phyloP scores from a whole-genome alignment of 2,113 vertebrate genomes.

The Callocephalon fimbriatum region DNA sequence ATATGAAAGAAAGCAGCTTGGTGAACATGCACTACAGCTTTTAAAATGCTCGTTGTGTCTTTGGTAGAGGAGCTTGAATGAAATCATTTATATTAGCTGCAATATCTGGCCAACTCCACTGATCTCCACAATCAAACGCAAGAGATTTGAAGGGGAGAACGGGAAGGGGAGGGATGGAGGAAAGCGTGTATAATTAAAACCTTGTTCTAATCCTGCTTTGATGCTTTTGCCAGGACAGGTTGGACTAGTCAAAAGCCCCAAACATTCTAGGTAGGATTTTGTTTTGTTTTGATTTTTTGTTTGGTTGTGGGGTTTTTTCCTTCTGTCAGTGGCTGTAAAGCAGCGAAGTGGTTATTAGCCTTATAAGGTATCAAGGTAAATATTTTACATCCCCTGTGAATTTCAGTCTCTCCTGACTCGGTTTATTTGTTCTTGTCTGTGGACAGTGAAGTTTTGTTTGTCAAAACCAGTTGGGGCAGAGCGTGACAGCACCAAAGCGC shows the following conservation, averaged over 20 bases:
- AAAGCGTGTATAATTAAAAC: conserved; percentile 34
- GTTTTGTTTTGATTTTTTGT: neutral
- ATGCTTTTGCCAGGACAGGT: conserved; percentile 69
- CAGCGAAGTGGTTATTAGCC: conserved; percentile 49
- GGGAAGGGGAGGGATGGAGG: neutral
- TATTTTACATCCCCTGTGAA: conserved; percentile 38
- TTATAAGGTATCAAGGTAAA: conserved; percentile 64
- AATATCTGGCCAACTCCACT: conserved; percentile 51
- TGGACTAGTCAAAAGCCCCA: conserved; percentile 56
- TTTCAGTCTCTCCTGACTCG: conserved; percentile 21
- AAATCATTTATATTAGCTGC: conserved; percentile 55
- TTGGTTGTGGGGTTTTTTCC: neutral
- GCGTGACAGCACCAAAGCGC: neutral
- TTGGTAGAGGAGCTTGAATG: conserved; percentile 32
- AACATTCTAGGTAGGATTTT: conserved; percentile 38
- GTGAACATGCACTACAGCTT: neutral
- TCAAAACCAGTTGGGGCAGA: conserved; percentile 31
- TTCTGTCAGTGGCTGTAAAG: conserved; percentile 27
- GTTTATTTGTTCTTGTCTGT: conserved; percentile 70
- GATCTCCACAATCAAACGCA: conserved; percentile 49
- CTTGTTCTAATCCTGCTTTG: conserved; percentile 67
- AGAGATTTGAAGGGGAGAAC: conserved; percentile 16
- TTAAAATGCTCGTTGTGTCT: conserved; percentile 25
- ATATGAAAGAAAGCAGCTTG: neutral
- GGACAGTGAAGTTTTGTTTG: conserved; percentile 58